Evolutionary conservation across 53 echinoderm and acorn worm genomes (phyloP).

Genomic region (Henricia sp.): DNA sequence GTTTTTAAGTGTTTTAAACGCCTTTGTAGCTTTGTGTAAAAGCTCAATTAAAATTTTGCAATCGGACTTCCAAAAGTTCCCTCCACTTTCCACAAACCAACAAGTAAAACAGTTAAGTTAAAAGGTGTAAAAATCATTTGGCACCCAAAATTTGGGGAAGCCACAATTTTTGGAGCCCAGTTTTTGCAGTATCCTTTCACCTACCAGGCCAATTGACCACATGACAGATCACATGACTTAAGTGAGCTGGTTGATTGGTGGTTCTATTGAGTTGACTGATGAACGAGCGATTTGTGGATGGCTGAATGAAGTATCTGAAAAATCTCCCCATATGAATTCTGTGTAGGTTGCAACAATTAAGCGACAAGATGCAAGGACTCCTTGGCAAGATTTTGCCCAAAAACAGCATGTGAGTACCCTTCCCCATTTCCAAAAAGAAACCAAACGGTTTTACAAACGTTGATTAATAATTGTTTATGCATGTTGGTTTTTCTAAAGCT

Average conservation of each 20-base stretch:
- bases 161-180: conserved; percentile 39
- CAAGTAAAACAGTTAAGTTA: too few relatives aligned
- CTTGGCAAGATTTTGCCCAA: conserved; percentile 97
- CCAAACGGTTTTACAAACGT: background rate
- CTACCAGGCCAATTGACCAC: conserved; percentile 63
- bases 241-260: conserved; percentile 50
- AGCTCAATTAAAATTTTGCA: too few relatives aligned
- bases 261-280: conserved; percentile 25
- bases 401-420: conserved; percentile 98
- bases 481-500: conserved; percentile 63
- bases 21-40: too few relatives aligned
- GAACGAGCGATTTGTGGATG: conserved; percentile 49
- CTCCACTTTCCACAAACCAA: too few relatives aligned
- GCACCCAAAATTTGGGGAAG: too few relatives aligned
- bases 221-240: conserved; percentile 53
- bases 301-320: conserved; percentile 61
- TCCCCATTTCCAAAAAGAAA: conserved; percentile 49
- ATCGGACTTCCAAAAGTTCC: too few relatives aligned
- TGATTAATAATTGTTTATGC: conserved; percentile 56
- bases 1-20: background rate
- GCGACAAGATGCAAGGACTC: conserved; percentile 94
- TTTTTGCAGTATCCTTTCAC: conserved; percentile 72
- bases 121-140: too few relatives aligned
- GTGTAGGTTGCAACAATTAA: conserved; percentile 96
- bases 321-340: conserved; percentile 61